phyloP scores from a whole-genome alignment of 2,113 vertebrate species.

The pig (Sus scrofa) region DNA sequence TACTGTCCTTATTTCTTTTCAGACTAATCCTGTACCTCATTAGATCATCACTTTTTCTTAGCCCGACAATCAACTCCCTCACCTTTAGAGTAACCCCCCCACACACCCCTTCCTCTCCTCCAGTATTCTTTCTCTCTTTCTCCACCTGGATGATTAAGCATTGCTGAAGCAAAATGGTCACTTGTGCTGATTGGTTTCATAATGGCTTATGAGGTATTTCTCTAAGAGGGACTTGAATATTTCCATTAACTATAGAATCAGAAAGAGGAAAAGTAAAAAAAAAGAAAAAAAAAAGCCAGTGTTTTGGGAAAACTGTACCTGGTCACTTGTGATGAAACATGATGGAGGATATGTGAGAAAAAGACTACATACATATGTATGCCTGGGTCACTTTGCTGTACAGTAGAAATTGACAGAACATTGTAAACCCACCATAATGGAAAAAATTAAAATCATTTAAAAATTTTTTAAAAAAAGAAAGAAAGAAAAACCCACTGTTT shows the following conservation, averaged over 20 bases:
- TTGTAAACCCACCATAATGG: too few species aligned
- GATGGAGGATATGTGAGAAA: too few species aligned
- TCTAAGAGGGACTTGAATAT: constrained; percentile 21
- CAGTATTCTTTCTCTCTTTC: background rate
- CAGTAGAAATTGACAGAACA: too few species aligned
- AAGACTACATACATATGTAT: too few species aligned
- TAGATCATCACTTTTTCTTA: background rate
- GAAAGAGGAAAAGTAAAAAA: background rate
- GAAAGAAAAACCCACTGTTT: background rate
- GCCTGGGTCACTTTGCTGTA: too few species aligned
- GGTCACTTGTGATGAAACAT: too few species aligned
- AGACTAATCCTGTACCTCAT: background rate
- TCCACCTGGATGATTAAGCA: background rate
- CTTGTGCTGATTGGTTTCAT: background rate
- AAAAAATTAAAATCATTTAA: too few species aligned
- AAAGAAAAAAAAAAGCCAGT: too few species aligned
- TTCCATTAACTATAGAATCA: background rate
- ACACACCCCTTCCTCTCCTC: background rate
- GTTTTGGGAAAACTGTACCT: too few species aligned
- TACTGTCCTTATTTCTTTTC: background rate
- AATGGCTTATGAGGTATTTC: background rate
- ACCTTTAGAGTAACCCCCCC: background rate
- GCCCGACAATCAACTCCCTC: background rate
- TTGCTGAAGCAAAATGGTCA: background rate
- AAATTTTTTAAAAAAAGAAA: too few species aligned